Base-by-base conservation (phyloP, 2,113 vertebrate genomes). In the Trachemys scripta region DNA sequence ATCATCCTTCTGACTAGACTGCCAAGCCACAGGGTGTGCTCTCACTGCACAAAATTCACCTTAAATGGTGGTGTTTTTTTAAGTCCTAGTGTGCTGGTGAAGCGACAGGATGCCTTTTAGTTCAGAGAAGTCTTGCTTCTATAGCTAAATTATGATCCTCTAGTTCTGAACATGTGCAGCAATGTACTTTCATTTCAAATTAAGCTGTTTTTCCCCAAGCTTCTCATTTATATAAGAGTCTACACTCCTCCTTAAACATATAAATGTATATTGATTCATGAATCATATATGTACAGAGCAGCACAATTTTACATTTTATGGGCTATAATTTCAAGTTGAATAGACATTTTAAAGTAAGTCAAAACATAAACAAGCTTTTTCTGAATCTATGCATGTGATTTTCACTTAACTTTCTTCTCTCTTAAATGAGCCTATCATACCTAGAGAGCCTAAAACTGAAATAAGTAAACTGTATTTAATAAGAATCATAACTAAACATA, bases 1-100 rank as follows among this genome's bases (percentile, higher is more conserved):
- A 97, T 98, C 98, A 98, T 99, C 98, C 98, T 98, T 98, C 97
- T 98, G 98, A 98, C 98, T 97, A 99, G 98, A 98, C 98, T 97
- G 97, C 97, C 94, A 97, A 98, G 97, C 97, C 97, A 97, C 98
- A 95, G 98, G 98, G 97, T 93, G 98, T 98, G 98, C 98, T 96
- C 97, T 97, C 97, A 79, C 96, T 85, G 96, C 97, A 98, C 98
- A 98, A 97, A 98, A 98, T 98, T 96, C 98, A 98, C 98, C 98
- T 98, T 99, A 98, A 98, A 98, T 98, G 98, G 98, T 97, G 96
- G 85, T 97, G 97, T 96, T 97, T 98, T 98, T 97, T 95, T 97
- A 98, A 98, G 97, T 93, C 98, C 97, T 98, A 97, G 98, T 97
- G 98, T 94, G 98, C 98, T 96, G 96, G 91, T 96, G 97, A 98